phyloP scores from a whole-genome alignment of 2,113 vertebrate genomes.

The Eira barbara region DNA sequence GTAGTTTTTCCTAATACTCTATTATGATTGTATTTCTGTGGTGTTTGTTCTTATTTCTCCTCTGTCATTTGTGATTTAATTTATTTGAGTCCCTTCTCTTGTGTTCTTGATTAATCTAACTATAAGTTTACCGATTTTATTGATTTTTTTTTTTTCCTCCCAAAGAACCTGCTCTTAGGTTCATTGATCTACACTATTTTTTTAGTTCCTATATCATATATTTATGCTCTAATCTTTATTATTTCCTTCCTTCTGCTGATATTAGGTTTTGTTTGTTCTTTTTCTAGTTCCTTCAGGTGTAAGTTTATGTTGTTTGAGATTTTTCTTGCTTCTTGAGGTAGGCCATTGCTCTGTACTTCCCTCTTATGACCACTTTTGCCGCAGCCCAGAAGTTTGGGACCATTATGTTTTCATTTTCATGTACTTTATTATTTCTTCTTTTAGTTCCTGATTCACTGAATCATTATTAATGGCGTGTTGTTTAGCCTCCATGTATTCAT shows the following conservation, averaged over 20 bases:
- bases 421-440: not conserved
- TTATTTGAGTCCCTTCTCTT: not conserved
- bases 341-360: not conserved
- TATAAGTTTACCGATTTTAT: not conserved
- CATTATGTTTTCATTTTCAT: not conserved
- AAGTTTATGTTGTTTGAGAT: not conserved
- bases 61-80: not conserved
- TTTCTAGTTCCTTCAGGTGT: not conserved
- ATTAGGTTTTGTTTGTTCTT: not conserved
- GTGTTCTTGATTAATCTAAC: not conserved
- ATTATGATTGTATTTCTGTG: not conserved
- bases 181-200: not conserved
- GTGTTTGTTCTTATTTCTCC: not conserved
- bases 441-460: not conserved
- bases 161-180: not conserved
- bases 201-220: not conserved
- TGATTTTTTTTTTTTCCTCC: not conserved
- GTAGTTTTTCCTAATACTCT: not conserved
- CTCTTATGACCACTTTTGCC: not conserved
- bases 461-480: not conserved
- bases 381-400: not conserved
- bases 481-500: not conserved
- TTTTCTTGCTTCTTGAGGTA: not conserved
- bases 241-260: not conserved
- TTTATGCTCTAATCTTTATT: not conserved